phyloP scores from a whole-genome alignment of 2,888 invertebrate genomes.

The Sphecodes monilicornis region DNA sequence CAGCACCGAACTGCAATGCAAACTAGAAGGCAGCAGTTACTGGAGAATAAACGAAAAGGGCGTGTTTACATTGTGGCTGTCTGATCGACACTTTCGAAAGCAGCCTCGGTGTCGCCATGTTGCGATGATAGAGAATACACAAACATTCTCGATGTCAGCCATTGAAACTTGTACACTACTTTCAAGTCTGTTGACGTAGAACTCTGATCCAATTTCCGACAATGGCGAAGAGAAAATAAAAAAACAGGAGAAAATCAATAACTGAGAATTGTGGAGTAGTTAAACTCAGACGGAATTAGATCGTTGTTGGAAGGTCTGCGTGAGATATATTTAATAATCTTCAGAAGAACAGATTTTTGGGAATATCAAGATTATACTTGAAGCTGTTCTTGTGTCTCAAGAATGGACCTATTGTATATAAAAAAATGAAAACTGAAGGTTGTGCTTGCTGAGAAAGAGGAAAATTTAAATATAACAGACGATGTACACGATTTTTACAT shows the following conservation, averaged over 20 bases:
- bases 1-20: conserved; percentile 43
- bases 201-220: not conserved
- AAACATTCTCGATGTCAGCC: not conserved
- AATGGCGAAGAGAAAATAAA: not conserved
- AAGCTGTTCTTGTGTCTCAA: not conserved
- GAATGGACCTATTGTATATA: not conserved
- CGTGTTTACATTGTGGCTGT: not conserved
- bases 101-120: not conserved
- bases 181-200: not conserved
- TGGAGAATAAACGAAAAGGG: conserved; percentile 19
- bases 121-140: not conserved
- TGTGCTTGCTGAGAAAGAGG: not conserved
- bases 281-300: no score
- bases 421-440: not conserved
- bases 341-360: not conserved
- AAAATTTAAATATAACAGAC: not conserved
- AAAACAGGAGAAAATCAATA: no score
- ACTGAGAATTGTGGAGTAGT: no score
- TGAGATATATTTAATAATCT: not conserved
- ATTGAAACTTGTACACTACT: not conserved
- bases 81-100: conserved; percentile 30
- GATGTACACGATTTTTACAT: not conserved
- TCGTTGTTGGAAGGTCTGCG: no score
- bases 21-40: conserved; percentile 45
- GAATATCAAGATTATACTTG: not conserved